A percentile compares a stretch with the other conserved stretches of the same genome.
Conservation (phyloP, 2,113 vertebrate genomes). For the Eulacestoma nigropectus region DNA sequence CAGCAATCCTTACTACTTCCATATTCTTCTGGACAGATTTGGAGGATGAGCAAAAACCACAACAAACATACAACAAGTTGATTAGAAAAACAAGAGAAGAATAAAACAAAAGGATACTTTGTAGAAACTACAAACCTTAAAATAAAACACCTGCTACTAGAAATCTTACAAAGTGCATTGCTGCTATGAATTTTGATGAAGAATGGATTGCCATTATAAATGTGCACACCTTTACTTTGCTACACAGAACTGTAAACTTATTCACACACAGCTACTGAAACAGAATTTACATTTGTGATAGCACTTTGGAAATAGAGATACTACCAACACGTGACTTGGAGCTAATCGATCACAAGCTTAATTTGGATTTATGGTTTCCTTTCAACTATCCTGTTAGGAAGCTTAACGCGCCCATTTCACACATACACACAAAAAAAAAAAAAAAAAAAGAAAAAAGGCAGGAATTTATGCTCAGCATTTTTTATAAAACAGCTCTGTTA, state of each 20-base stretch:
- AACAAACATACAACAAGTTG: not conserved
- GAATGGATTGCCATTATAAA: not conserved
- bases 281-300: not conserved
- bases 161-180: not conserved
- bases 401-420: not conserved
- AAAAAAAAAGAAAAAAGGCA: not conserved
- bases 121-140: not conserved
- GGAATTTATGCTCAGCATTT: not conserved
- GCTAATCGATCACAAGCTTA: slow-evolving; percentile 42
- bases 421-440: not conserved
- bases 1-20: not conserved
- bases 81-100: not conserved
- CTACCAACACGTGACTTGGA: not conserved
- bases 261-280: not conserved
- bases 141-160: not conserved
- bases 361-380: slow-evolving; percentile 36
- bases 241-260: not conserved
- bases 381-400: slow-evolving; percentile 13
- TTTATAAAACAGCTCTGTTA: not conserved
- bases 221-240: not conserved
- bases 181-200: not conserved
- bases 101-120: not conserved
- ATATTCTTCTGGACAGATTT: not conserved
- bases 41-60: not conserved
- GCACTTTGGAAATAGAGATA: not conserved